Evolutionary conservation across 1,140 invertebrate species (phyloP), one percentile per base, ranked within the genome.

Genomic region (Monochamus saltuarius): DNA sequence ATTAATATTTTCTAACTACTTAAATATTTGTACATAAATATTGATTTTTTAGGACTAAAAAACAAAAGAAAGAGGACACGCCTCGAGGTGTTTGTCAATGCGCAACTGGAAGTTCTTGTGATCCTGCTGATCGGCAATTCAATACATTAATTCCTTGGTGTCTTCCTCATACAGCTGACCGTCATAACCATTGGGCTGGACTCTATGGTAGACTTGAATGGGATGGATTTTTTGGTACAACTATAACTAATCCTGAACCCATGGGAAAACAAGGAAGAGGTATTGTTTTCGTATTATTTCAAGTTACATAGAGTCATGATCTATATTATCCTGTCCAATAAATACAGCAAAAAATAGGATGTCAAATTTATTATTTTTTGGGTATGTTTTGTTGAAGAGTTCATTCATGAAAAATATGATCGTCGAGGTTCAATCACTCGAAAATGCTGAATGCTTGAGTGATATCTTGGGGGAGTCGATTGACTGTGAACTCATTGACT

Each of bases 141-240:
- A 89, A 92, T 75, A 94, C 93, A 1, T 74, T 95, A 36, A 90
- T 95, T 52, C 92, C 93, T 1, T 95, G 93, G 93, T 94, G 92
- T 75, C 79, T 95, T 56, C 91, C 92, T 17, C 92, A 95, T 74
- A 95, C 92, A 1, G 89, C 84, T 22, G 91, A 94, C 76, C 76
- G 91, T 19, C 90, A 95, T 75, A 92, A 92, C 77, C 80, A 95
- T 77, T 95, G 92, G 92, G 84, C 89, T 0, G 86, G 85, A 1
- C 72, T 87, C 2, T 87, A 87, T 80, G 89, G 92, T 1, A 82
- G 92, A 53, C 72, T 95, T 1, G 86, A 89, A 56, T 94, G 90
- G 90, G 84, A 91, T 70, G 91, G 91, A 10, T 93, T 89, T 79
- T 95, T 94, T 74, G 84, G 83, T 56, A 95, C 92, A 2, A 94